A percentile compares a stretch with the other conserved stretches of the same genome.
These are phyloP conservation scores for Eristalis intricaria DNA, from an alignment of 2,888 invertebrate genomes.

Conservation along the genomic window DNA sequence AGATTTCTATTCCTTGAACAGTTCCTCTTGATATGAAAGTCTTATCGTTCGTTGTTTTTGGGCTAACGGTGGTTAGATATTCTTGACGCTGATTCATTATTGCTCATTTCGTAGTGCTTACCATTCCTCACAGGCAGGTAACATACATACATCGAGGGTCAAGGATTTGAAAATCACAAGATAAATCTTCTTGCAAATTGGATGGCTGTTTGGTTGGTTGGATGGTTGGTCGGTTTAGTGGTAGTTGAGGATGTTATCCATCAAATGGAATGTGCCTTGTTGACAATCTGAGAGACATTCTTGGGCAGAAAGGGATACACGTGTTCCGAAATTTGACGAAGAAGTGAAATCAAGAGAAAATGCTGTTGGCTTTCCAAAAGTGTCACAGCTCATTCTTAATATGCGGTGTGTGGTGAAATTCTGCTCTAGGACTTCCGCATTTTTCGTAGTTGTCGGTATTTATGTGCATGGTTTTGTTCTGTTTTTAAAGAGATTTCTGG, in stretches of 20 bases:
- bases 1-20: background rate
- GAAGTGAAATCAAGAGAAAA: background rate
- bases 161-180: constrained; percentile 1
- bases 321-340: background rate
- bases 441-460: no score
- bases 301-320: background rate
- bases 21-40: background rate
- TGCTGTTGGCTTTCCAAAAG: no score
- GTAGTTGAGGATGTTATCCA: background rate
- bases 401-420: no score
- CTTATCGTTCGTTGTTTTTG: background rate
- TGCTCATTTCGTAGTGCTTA: background rate
- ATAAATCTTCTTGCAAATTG: background rate
- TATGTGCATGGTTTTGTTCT: no score
- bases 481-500: no score
- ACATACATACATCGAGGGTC: background rate
- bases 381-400: no score
- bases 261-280: background rate
- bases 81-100: background rate
- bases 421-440: no score
- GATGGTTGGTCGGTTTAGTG: background rate
- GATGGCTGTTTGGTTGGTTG: background rate
- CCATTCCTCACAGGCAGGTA: background rate
- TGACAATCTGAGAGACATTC: background rate
- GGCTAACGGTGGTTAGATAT: background rate